Percentiles rank a stretch among this genome's conserved stretches.
Evolutionary conservation across 1,140 invertebrate genomes (phyloP).

Genomic region (Drosophila suzukii): DNA sequence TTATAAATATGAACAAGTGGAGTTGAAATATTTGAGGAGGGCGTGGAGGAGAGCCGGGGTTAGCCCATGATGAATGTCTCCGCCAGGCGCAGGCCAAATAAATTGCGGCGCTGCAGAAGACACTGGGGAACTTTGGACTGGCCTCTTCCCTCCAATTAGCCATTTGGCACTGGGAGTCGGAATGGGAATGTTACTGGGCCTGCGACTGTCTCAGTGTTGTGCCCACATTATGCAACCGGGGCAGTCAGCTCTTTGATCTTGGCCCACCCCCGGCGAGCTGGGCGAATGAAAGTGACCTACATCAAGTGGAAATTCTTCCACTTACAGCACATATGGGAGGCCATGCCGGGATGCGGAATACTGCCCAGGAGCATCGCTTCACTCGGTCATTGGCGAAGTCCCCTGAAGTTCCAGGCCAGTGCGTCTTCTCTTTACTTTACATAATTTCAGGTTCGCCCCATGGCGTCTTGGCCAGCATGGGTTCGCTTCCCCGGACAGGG

Average conservation of each 20-base stretch:
- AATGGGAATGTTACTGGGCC: slow-evolving; percentile 13
- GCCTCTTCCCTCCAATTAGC: slow-evolving; percentile 39
- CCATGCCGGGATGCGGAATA: slow-evolving; percentile 35
- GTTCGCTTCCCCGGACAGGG: slow-evolving; percentile 35
- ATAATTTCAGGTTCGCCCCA: slow-evolving; percentile 66
- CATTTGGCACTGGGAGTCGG: slow-evolving; percentile 13
- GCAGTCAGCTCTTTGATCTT: slow-evolving; percentile 62
- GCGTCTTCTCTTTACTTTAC: slow-evolving; percentile 46
- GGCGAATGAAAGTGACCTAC: slow-evolving; percentile 80
- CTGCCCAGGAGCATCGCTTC: slow-evolving; percentile 39
- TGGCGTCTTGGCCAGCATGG: slow-evolving; percentile 66
- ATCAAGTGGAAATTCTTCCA: slow-evolving; percentile 75
- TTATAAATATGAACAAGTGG: slow-evolving; percentile 74
- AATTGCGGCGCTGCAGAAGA: slow-evolving; percentile 52
- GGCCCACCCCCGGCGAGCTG: slow-evolving; percentile 57
- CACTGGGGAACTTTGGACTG: slow-evolving; percentile 35
- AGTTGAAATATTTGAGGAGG: slow-evolving; percentile 62
- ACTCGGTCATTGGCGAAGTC: slow-evolving; percentile 44
- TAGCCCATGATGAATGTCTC: slow-evolving; percentile 66
- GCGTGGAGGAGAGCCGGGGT: slow-evolving; percentile 7
- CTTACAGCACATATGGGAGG: slow-evolving; percentile 47
- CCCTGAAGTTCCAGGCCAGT: slow-evolving; percentile 52
- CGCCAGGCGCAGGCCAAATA: slow-evolving; percentile 65
- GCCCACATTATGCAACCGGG: slow-evolving; percentile 78
- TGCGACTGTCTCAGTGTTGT: slow-evolving; percentile 57